Conservation (phyloP, 2,888 invertebrate species). For the Pyrrhia umbra region DNA sequence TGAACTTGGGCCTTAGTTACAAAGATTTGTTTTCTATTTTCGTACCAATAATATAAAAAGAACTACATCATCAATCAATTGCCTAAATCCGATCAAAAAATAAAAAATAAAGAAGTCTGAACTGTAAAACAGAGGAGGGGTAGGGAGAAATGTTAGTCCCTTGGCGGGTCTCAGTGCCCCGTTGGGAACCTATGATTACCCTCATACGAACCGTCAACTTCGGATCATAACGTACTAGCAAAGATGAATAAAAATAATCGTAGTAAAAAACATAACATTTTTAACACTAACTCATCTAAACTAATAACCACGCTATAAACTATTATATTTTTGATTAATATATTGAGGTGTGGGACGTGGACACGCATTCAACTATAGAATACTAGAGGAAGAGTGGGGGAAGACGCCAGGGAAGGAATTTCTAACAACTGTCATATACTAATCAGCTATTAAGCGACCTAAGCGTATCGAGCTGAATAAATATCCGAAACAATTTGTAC, state of each 20-base stretch:
- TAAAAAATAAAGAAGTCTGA: no score
- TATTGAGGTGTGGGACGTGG: slow-evolving; percentile 33
- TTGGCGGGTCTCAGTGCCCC: neutral
- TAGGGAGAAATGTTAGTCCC: no score
- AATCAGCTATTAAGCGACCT: slow-evolving; percentile 31
- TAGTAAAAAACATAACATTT: slow-evolving; percentile 51
- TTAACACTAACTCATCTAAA: slow-evolving; percentile 49
- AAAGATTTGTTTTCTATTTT: no score
- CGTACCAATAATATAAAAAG: no score
- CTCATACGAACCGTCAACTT: slow-evolving; percentile 3
- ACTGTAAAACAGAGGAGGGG: no score
- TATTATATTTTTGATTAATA: slow-evolving; percentile 23
- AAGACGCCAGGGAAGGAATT: slow-evolving; percentile 29
- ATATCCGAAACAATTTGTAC: slow-evolving; percentile 41
- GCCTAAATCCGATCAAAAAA: no score
- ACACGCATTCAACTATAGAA: slow-evolving; percentile 19
- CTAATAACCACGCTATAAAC: slow-evolving; percentile 43
- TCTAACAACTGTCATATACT: slow-evolving; percentile 15
- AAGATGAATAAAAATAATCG: slow-evolving; percentile 53
- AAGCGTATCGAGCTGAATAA: slow-evolving; percentile 21
- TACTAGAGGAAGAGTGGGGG: slow-evolving; percentile 23
- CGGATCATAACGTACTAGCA: slow-evolving; percentile 63
- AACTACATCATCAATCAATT: no score
- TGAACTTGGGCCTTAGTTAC: no score
- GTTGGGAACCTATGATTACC: neutral